Conservation (phyloP, 2,797 vertebrate genomes). For the Scolopax bukidnonensis region DNA sequence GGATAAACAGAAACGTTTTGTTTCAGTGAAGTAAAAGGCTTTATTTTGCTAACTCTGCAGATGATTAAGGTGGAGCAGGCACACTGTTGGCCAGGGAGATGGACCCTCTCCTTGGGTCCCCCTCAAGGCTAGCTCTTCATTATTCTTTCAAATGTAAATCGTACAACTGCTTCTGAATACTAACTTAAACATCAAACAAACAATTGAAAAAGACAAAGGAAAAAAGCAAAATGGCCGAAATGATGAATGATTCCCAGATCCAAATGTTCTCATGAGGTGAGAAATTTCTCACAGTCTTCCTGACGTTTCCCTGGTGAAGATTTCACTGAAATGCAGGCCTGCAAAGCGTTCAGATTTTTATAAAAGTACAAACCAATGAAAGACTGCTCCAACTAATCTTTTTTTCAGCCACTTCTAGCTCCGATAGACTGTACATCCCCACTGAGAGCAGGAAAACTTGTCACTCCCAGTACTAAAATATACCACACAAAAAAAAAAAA, state of each 20-base stretch:
- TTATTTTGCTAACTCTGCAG: background rate
- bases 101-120: background rate
- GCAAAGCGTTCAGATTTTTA: background rate
- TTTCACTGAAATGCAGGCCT: background rate
- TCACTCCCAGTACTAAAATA: rapidly evolving
- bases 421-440: background rate
- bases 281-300: background rate
- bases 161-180: background rate
- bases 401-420: background rate
- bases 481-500: background rate
- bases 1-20: background rate
- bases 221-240: background rate
- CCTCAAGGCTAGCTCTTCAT: background rate
- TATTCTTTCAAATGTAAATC: background rate
- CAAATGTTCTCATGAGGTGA: background rate
- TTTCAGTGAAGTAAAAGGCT: background rate
- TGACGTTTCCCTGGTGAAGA: background rate
- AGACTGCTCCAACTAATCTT: background rate
- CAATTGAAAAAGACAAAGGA: background rate
- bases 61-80: background rate
- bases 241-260: rapidly evolving
- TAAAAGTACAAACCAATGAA: background rate
- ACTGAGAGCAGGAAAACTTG: background rate
- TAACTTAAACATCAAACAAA: background rate
- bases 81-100: background rate